Evolutionary conservation across 2,888 invertebrate species (phyloP), one percentile per base, ranked within the genome.

Genomic region (Oeneis ivallda): DNA sequence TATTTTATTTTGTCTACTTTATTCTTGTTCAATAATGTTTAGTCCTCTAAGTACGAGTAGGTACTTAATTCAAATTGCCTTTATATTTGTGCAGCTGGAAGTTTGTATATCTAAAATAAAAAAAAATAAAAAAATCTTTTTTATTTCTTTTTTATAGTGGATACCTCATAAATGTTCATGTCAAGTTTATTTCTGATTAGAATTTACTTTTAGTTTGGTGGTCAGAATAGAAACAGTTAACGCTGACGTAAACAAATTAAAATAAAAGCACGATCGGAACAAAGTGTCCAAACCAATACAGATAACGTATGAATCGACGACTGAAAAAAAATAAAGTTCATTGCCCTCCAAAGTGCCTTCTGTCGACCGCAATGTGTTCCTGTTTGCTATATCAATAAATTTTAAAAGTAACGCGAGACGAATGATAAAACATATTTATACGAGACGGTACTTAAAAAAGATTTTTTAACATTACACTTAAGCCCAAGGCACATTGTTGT

Each of bases 341-440:
- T 68, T 72, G 80, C 70, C 80, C 83, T 76, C 43, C 68, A 54
- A 70, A 79, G 79, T 76, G 82, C 77, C 80, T 79, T 68, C 78
- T 80, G 79, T 68, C 68, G 69, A 68, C 53, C 74, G 74, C 77
- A 77, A 74, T 73, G 74, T 79, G 77, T 80, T 77, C 72, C 74
- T 77, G 77, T 80, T 78, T 79, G 76, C 71, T 66, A 63, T 76
- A 75, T 76, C 77, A 77, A 78, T 74, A 75, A 67, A 67, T 67
- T 70, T 74, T 72, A 70, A 69, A 72, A 73, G 66, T 69, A 74
- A 74, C 71, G 57, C 70, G 71, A 76, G 69, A 77, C 74, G 69
- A 62, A 63, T 67, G 66, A 64, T 69, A 63, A 62, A 65, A 70
- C 64, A 63, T 45, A 34, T 64, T 61, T 73, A n/a, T n/a, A 70